Evolutionary conservation across 2,888 invertebrate genomes (phyloP).

Genomic region (Colostygia pectinataria): DNA sequence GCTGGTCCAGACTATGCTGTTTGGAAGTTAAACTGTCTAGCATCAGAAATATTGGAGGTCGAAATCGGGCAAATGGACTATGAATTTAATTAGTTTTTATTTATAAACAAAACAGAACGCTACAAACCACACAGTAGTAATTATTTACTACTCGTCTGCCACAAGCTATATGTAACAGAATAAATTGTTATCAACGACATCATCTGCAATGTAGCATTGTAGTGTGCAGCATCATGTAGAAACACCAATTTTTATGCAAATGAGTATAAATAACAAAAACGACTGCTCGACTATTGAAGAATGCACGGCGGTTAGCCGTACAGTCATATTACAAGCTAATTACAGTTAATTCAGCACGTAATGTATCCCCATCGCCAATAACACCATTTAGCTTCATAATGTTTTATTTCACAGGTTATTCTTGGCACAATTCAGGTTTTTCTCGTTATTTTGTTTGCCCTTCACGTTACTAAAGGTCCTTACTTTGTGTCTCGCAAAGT

Average conservation of each 20-base stretch:
- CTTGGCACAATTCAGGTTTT: background rate
- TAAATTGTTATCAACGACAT: background rate
- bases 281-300: background rate
- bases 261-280: conserved; percentile 8
- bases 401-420: conserved; percentile 1
- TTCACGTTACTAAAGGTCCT: no score
- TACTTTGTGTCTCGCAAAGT: no score
- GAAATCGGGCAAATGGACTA: conserved; percentile 6
- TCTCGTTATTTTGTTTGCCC: no score
- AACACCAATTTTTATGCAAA: background rate
- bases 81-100: background rate
- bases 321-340: conserved; percentile 1
- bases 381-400: background rate
- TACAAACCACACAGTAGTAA: background rate
- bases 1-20: conserved; percentile 60
- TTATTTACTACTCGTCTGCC: no score
- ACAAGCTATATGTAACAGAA: no score
- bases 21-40: conserved; percentile 59
- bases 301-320: conserved; percentile 3
- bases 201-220: background rate
- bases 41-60: conserved; percentile 37
- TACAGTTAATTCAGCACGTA: background rate
- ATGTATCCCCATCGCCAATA: conserved; percentile 1
- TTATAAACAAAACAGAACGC: background rate
- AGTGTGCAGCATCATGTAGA: background rate